A percentile compares a stretch with the other conserved stretches of the same genome.
Evolutionary conservation across 2,797 vertebrate genomes (phyloP).

Genomic region (Petrocephalus sullivani): DNA sequence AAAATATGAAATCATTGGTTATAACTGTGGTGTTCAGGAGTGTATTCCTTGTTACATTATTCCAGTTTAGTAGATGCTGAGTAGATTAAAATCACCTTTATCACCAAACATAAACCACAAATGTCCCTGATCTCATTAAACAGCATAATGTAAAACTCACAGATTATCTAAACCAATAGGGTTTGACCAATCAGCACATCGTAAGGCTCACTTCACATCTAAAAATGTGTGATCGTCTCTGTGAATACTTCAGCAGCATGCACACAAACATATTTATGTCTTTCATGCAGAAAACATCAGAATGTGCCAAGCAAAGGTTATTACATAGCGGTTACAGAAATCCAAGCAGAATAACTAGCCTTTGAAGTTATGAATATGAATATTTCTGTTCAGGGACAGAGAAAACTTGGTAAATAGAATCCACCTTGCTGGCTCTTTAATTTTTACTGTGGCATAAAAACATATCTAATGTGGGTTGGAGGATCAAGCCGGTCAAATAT

Average conservation of each 20-base stretch:
- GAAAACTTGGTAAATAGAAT: slow-evolving; percentile 40
- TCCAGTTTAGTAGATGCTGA: not conserved
- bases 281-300: slow-evolving; percentile 55
- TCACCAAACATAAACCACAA: not conserved
- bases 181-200: slow-evolving; percentile 55
- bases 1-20: not conserved
- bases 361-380: slow-evolving; percentile 51
- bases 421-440: slow-evolving; percentile 22
- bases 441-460: slow-evolving; percentile 20
- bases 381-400: slow-evolving; percentile 49
- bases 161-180: slow-evolving; percentile 38
- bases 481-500: not conserved
- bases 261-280: slow-evolving; percentile 60
- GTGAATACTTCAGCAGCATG: slow-evolving; percentile 50
- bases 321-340: slow-evolving; percentile 52
- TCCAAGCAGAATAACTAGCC: slow-evolving; percentile 57
- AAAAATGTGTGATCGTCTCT: slow-evolving; percentile 49
- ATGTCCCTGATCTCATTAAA: not conserved
- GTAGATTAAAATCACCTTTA: not conserved
- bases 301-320: slow-evolving; percentile 57
- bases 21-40: not conserved
- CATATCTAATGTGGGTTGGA: not conserved
- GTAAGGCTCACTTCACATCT: slow-evolving; percentile 57
- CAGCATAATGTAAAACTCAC: slow-evolving; percentile 29
- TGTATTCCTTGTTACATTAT: not conserved